These are phyloP conservation scores for Glaucidium brasilianum DNA, from an alignment of 2,113 vertebrate genomes.

Conservation along the genomic window DNA sequence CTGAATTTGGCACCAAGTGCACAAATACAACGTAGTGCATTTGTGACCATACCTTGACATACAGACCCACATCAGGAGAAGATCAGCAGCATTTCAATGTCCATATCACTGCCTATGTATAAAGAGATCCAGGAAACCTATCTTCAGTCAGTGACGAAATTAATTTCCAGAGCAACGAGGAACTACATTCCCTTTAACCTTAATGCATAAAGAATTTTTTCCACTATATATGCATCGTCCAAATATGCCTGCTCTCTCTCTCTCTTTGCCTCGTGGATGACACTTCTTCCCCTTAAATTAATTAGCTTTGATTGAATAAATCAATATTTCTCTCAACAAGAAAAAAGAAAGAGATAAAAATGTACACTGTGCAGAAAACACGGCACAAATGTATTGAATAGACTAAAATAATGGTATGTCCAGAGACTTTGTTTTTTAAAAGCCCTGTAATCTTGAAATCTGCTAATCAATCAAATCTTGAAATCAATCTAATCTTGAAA, in stretches of 20 bases:
- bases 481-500: slow-evolving; percentile 3
- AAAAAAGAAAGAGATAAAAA: not conserved
- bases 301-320: not conserved
- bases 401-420: not conserved
- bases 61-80: accelerated
- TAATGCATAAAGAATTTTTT: not conserved
- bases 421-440: not conserved
- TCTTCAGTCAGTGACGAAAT: not conserved
- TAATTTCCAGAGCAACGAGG: not conserved
- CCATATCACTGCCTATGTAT: not conserved
- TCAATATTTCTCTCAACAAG: not conserved
- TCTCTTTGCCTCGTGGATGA: not conserved
- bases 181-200: not conserved
- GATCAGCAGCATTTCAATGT: not conserved
- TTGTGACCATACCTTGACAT: not conserved
- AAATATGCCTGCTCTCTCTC: not conserved
- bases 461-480: too few relatives aligned
- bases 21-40: accelerated
- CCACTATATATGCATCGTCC: not conserved
- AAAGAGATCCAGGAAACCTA: not conserved
- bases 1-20: not conserved
- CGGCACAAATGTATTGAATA: not conserved
- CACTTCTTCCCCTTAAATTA: not conserved
- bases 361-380: not conserved
- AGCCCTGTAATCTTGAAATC: not conserved